Evolutionary conservation across 1,140 invertebrate species (phyloP).

Genomic region (Drosophila subpulchrella): DNA sequence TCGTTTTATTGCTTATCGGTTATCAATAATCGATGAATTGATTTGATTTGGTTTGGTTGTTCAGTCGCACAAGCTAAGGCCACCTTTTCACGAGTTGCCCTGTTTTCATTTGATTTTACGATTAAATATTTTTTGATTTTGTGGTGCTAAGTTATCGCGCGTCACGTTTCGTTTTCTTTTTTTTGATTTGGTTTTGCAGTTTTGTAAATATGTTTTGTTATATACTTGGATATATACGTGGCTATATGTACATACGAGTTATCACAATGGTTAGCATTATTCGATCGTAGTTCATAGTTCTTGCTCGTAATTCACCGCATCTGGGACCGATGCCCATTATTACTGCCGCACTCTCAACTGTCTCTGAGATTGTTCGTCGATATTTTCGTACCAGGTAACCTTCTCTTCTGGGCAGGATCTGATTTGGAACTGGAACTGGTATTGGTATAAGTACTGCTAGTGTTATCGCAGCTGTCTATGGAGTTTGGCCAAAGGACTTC

Average conservation of each 20-base stretch:
- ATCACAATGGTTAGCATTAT: slow-evolving; percentile 77
- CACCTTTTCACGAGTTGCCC: slow-evolving; percentile 69
- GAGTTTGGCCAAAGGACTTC: slow-evolving; percentile 26
- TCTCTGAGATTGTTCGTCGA: slow-evolving; percentile 37
- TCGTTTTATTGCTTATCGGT: slow-evolving; percentile 49
- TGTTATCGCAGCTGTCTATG: slow-evolving; percentile 14
- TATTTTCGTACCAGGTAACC: slow-evolving; percentile 22
- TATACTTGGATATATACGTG: slow-evolving; percentile 68
- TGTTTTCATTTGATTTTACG: slow-evolving; percentile 57
- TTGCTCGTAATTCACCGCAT: slow-evolving; percentile 45
- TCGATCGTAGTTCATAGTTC: slow-evolving; percentile 53
- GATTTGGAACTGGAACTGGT: slow-evolving; percentile 19
- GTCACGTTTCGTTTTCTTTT: slow-evolving; percentile 37
- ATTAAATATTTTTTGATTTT: slow-evolving; percentile 24
- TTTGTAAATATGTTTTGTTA: slow-evolving; percentile 65
- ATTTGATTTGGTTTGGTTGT: slow-evolving; percentile 46
- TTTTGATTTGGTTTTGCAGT: slow-evolving; percentile 38
- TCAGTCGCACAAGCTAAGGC: slow-evolving; percentile 79
- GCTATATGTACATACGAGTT: slow-evolving; percentile 76
- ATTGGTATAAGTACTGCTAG: slow-evolving; percentile 2
- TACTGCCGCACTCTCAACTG: slow-evolving; percentile 72
- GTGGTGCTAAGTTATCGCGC: slow-evolving; percentile 31
- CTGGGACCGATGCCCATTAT: slow-evolving; percentile 51
- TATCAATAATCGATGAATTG: slow-evolving; percentile 44
- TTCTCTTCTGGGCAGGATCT: slow-evolving; percentile 38